These are phyloP conservation scores for Julus scandinavius DNA, from an alignment of 2,888 invertebrate genomes.

Conservation along the genomic window DNA sequence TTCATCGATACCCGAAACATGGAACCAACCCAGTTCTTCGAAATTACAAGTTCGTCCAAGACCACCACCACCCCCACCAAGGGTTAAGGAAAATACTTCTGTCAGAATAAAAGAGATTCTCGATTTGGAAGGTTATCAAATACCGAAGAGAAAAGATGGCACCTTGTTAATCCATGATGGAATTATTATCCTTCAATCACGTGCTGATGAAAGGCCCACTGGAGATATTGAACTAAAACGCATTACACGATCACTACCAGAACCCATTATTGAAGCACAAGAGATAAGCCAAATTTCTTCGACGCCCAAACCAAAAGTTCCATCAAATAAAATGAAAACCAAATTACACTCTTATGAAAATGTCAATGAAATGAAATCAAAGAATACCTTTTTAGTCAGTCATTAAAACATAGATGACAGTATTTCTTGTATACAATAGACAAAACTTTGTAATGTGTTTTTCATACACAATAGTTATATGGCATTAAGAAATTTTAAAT, in stretches of 20 bases:
- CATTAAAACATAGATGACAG: too few species aligned
- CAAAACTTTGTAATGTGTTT: neutral
- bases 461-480: neutral
- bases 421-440: too few species aligned
- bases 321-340: neutral
- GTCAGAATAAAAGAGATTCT: slow-evolving; percentile 1
- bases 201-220: neutral
- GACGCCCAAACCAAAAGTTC: neutral
- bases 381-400: neutral
- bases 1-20: neutral
- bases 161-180: neutral
- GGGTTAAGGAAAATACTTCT: neutral
- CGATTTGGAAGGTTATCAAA: neutral
- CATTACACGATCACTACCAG: neutral
- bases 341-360: neutral
- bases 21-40: neutral
- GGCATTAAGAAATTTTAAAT: too few species aligned
- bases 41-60: neutral
- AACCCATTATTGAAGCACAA: neutral
- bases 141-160: neutral
- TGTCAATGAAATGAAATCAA: neutral
- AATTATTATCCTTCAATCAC: neutral
- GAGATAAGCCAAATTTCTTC: neutral
- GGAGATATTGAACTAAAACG: neutral
- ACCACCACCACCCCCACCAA: neutral